Evolutionary conservation across 1,140 invertebrate species (phyloP).

Genomic region (Dendroctonus ponderosae): DNA sequence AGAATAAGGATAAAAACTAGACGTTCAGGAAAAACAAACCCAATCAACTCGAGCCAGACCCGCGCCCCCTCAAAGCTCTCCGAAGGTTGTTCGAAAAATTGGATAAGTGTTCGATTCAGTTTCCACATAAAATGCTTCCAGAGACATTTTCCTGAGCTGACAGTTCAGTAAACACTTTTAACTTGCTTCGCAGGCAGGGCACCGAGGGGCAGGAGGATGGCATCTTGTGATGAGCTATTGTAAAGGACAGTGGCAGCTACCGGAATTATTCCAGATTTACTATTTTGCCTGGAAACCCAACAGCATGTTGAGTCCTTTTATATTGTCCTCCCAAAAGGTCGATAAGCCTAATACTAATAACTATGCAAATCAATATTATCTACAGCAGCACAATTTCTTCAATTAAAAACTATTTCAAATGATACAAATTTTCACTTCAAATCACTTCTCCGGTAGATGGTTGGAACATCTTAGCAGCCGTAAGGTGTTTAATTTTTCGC

Average conservation of each 20-base stretch:
- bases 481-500: too few relatives aligned
- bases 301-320: too few relatives aligned
- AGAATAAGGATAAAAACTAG: too few relatives aligned
- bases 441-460: too few relatives aligned
- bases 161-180: constrained; percentile 50
- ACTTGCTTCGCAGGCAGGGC: constrained; percentile 27
- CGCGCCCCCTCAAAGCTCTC: constrained; percentile 19
- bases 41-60: constrained; percentile 31
- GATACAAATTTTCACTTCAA: too few relatives aligned
- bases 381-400: too few relatives aligned
- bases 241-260: constrained; percentile 36
- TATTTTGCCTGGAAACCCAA: neutral
- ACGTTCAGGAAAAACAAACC: constrained; percentile 26
- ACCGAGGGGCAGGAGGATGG: neutral
- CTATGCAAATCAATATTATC: too few relatives aligned
- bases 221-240: constrained; percentile 49
- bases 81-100: constrained; percentile 12
- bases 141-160: constrained; percentile 48
- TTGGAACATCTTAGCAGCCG: too few relatives aligned
- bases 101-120: constrained; percentile 40
- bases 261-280: neutral
- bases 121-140: constrained; percentile 47
- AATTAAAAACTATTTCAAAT: too few relatives aligned
- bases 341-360: too few relatives aligned
- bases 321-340: too few relatives aligned